Percentiles rank a stretch among this genome's conserved stretches.
phyloP scores from a whole-genome alignment of 2,888 invertebrate species.

The Scrobipalpa costella region DNA sequence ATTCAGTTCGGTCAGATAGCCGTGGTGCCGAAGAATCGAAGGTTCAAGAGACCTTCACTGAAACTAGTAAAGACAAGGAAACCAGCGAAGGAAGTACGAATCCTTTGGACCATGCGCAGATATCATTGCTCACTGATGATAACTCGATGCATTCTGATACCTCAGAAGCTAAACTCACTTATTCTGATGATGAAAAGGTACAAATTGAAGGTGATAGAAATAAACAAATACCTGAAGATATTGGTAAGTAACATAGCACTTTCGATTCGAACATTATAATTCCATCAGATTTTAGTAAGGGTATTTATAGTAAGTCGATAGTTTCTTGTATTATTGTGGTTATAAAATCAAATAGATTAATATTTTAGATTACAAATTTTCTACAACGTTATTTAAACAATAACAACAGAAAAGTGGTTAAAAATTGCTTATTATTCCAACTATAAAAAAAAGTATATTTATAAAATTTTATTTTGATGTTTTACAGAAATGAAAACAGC shows the following conservation, averaged over 20 bases:
- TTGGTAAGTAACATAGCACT: not conserved
- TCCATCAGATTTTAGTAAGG: no score
- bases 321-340: no score
- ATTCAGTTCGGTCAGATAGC: constrained; percentile 47
- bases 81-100: constrained; percentile 38
- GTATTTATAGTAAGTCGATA: no score
- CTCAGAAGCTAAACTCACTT: constrained; percentile 38
- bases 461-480: not conserved
- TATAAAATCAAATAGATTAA: no score
- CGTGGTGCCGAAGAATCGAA: constrained; percentile 11
- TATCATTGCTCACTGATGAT: constrained; percentile 70
- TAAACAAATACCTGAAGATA: not conserved
- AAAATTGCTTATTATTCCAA: no score
- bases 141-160: constrained; percentile 59
- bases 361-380: no score
- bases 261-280: no score
- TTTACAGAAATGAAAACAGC: constrained; percentile 14
- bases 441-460: not conserved
- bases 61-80: not conserved
- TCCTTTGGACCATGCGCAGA: constrained; percentile 54
- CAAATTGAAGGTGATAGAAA: not conserved
- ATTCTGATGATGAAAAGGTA: constrained; percentile 42
- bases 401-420: no score
- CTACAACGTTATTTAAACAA: no score
- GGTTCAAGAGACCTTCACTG: constrained; percentile 3